A percentile compares a stretch with the other conserved stretches of the same genome.
These are phyloP conservation scores for Aphelenchoides avenae DNA, from an alignment of 1,140 invertebrate species.

Conservation along the genomic window DNA sequence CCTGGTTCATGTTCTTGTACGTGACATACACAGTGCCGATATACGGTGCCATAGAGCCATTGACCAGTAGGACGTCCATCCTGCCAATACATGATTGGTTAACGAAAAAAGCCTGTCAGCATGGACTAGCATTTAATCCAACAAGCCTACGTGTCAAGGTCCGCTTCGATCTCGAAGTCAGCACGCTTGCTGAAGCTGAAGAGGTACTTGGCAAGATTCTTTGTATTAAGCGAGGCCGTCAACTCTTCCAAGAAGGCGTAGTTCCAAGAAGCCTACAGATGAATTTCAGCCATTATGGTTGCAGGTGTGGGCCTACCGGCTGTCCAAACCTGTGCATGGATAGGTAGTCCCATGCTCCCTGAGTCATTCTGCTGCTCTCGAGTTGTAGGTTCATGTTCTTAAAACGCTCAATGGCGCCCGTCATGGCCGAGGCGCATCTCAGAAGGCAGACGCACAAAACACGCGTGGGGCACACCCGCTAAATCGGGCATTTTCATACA, in stretches of 20 bases:
- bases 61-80: conserved; percentile 71
- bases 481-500: conserved; percentile 12
- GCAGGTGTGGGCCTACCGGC: conserved; percentile 68
- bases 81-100: too few relatives aligned
- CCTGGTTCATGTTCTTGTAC: conserved; percentile 71
- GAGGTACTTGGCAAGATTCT: conserved; percentile 68
- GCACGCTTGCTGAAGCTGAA: conserved; percentile 54
- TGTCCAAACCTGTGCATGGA: conserved; percentile 86
- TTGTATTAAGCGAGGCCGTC: conserved; percentile 73
- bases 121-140: neutral
- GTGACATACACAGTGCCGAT: conserved; percentile 71
- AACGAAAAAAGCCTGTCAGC: too few relatives aligned
- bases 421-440: conserved; percentile 78
- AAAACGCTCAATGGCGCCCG: conserved; percentile 77
- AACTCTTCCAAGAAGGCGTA: conserved; percentile 74
- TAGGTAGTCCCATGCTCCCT: conserved; percentile 73
- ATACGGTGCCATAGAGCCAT: conserved; percentile 75
- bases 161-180: conserved; percentile 56
- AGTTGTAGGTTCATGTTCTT: conserved; percentile 74
- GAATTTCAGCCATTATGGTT: conserved; percentile 4
- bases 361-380: conserved; percentile 66
- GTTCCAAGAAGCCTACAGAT: conserved; percentile 68
- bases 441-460: conserved; percentile 71
- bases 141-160: conserved; percentile 52
- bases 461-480: conserved; percentile 71